phyloP scores from a whole-genome alignment of 2,888 invertebrate species.

The Aquatica leii region DNA sequence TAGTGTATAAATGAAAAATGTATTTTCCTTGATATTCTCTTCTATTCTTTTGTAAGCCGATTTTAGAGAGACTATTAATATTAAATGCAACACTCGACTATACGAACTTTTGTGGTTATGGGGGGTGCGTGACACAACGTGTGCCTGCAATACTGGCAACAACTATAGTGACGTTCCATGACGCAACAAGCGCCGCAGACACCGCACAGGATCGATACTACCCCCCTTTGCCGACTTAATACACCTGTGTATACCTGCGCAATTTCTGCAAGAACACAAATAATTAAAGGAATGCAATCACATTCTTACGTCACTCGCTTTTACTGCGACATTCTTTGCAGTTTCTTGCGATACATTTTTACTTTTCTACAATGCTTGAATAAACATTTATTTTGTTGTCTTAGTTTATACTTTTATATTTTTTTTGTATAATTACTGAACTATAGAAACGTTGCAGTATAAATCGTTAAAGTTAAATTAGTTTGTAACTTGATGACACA shows the following conservation, averaged over 20 bases:
- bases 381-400: too few species aligned
- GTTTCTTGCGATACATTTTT: too few species aligned
- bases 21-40: too few species aligned
- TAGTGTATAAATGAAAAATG: too few species aligned
- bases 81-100: constrained; percentile 23
- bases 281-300: constrained; percentile 10
- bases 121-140: constrained; percentile 32
- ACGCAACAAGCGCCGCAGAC: constrained; percentile 49
- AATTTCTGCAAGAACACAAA: constrained; percentile 19
- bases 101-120: constrained; percentile 23
- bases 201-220: constrained; percentile 45
- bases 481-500: too few species aligned
- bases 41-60: constrained; percentile 17
- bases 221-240: constrained; percentile 35
- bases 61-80: constrained; percentile 27
- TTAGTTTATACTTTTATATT: too few species aligned
- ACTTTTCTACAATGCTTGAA: too few species aligned
- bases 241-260: constrained; percentile 33
- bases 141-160: constrained; percentile 36
- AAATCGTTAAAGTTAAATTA: too few species aligned
- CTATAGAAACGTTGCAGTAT: too few species aligned
- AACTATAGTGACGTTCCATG: constrained; percentile 44
- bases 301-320: neutral
- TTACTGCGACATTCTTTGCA: neutral
- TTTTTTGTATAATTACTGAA: too few species aligned